Percentiles rank a stretch among this genome's conserved stretches.
These are phyloP conservation scores for Glaucopsyche alexis DNA, from an alignment of 2,888 invertebrate species.

Conservation along the genomic window DNA sequence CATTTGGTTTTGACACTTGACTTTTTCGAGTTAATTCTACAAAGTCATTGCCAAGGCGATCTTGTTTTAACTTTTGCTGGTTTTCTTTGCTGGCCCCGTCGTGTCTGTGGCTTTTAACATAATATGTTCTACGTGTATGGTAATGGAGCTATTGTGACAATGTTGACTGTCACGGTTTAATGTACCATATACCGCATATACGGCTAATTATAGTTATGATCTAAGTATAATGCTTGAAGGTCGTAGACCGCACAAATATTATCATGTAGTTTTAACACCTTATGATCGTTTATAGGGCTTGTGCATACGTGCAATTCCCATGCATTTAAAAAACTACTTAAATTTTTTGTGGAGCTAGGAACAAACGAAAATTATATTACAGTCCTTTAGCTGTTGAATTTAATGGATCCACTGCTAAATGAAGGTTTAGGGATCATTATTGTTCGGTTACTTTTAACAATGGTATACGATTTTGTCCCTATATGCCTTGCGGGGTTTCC, in stretches of 20 bases:
- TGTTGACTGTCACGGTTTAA: slow-evolving; percentile 25
- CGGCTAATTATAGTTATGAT: slow-evolving; percentile 23
- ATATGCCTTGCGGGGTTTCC: background rate
- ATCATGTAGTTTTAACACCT: slow-evolving; percentile 8
- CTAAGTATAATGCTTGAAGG: slow-evolving; percentile 26
- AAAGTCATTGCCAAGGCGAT: slow-evolving; percentile 18
- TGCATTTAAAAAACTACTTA: background rate
- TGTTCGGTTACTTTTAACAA: background rate
- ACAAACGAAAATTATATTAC: too few species aligned
- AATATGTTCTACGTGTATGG: slow-evolving; percentile 20
- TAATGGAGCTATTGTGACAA: slow-evolving; percentile 4
- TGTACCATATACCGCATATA: background rate
- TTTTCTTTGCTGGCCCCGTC: background rate
- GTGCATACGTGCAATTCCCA: background rate
- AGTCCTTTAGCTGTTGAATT: background rate
- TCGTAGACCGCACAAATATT: slow-evolving; percentile 25
- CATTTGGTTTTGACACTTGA: background rate
- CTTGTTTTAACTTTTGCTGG: background rate
- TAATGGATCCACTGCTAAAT: background rate
- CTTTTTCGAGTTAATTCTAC: background rate
- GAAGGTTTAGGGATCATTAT: background rate
- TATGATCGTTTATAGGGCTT: background rate
- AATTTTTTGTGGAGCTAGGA: too few species aligned
- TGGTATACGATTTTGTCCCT: background rate
- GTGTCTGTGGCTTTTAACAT: background rate